Conservation (phyloP, 2,113 vertebrate genomes). For the Dasyurus viverrinus region DNA sequence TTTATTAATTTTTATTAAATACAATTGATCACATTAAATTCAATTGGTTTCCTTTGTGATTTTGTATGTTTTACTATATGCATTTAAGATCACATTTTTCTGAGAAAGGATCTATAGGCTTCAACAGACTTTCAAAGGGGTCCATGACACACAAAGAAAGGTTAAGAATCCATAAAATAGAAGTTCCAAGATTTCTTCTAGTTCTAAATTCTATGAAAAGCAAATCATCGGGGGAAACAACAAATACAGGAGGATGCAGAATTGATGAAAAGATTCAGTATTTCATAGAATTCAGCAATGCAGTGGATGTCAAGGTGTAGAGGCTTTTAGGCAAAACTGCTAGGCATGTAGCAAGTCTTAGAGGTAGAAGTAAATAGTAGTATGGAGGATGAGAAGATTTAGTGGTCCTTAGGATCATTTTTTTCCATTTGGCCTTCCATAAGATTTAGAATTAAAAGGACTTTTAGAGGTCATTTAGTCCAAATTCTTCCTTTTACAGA, state of each 20-base stretch:
- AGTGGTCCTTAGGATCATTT: not conserved
- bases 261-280: not conserved
- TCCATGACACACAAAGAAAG: not conserved
- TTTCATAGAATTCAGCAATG: not conserved
- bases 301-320: not conserved
- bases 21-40: not conserved
- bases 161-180: not conserved
- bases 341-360: not conserved
- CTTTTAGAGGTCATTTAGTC: not conserved
- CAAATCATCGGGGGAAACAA: not conserved
- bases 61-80: not conserved
- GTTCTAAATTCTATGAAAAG: not conserved
- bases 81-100: not conserved
- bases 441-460: not conserved
- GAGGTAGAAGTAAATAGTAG: not conserved
- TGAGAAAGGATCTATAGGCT: not conserved
- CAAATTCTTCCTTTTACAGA: not conserved
- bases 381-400: not conserved
- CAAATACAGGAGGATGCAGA: not conserved
- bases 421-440: not conserved
- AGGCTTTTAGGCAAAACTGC: not conserved
- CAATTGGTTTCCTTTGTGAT: not conserved
- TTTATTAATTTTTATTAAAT: too few relatives aligned
- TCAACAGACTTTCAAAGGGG: not conserved
- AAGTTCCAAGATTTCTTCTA: not conserved